phyloP scores from a whole-genome alignment of 2,113 vertebrate species.

The Oncorhynchus keta region DNA sequence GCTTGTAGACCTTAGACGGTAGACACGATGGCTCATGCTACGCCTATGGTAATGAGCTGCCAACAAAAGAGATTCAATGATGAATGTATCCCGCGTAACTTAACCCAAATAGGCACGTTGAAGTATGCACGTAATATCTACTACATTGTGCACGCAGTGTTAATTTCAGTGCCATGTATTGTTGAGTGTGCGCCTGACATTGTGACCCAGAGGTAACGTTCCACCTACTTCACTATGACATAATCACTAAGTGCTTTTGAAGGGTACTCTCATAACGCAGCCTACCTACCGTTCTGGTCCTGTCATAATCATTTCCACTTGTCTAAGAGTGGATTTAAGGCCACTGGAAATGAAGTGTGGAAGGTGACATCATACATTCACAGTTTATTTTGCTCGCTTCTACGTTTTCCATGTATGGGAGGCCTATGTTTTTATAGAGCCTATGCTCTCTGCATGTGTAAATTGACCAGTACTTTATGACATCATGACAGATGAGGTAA shows the following conservation, averaged over 20 bases:
- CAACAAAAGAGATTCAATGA: no score
- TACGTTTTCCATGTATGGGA: no score
- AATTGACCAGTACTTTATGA: slow-evolving; percentile 2
- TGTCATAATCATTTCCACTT: slow-evolving; percentile 6
- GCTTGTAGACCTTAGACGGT: no score
- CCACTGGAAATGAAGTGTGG: slow-evolving; percentile 4
- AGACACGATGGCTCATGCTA: no score
- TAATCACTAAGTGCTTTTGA: slow-evolving; percentile 6
- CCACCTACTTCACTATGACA: background rate
- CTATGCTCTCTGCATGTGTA: background rate
- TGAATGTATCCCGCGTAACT: background rate
- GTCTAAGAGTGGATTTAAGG: slow-evolving; percentile 9
- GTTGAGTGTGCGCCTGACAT: background rate
- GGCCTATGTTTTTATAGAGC: background rate
- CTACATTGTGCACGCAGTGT: background rate
- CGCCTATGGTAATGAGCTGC: no score
- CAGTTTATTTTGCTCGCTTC: background rate
- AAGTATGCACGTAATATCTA: background rate
- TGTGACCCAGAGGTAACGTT: background rate
- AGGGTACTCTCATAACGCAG: background rate
- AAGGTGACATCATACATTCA: slow-evolving; percentile 2
- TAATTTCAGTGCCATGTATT: background rate
- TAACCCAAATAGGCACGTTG: background rate
- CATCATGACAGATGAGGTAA: slow-evolving; percentile 2
- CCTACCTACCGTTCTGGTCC: background rate